A percentile compares a stretch with the other conserved stretches of the same genome.
Evolutionary conservation across 2,888 invertebrate genomes (phyloP).

Genomic region (Papilio elwesi): DNA sequence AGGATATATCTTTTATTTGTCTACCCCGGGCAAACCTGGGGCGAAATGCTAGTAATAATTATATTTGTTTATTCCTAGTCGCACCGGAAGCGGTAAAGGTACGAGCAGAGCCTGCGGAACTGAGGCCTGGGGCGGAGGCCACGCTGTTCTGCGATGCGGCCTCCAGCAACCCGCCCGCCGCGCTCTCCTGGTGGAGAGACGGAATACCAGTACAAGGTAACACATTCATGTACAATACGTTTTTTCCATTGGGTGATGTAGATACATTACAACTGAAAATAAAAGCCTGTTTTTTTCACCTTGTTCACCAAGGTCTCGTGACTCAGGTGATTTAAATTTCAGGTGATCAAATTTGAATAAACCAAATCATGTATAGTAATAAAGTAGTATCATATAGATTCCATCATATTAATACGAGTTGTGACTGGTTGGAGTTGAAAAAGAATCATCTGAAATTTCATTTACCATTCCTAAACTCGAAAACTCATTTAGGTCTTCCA

Average conservation of each 20-base stretch:
- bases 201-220: slow-evolving; percentile 91
- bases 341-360: no score
- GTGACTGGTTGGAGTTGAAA: no score
- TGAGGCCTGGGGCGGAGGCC: slow-evolving; percentile 91
- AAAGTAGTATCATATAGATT: no score
- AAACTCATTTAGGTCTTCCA: slow-evolving; percentile 76
- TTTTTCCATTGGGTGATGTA: no score
- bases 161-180: slow-evolving; percentile 95
- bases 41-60: neutral
- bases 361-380: no score
- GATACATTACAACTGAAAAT: neutral
- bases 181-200: slow-evolving; percentile 93
- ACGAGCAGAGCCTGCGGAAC: slow-evolving; percentile 90
- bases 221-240: neutral
- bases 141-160: slow-evolving; percentile 94
- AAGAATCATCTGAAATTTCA: neutral
- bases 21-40: neutral
- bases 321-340: no score
- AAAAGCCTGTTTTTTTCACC: no score
- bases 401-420: no score
- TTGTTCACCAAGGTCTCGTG: neutral
- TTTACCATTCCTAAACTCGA: neutral
- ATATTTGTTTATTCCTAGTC: slow-evolving; percentile 81
- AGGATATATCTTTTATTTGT: no score
- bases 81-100: slow-evolving; percentile 95